Conservation (phyloP, 2,113 vertebrate species). For the Indicator indicator region DNA sequence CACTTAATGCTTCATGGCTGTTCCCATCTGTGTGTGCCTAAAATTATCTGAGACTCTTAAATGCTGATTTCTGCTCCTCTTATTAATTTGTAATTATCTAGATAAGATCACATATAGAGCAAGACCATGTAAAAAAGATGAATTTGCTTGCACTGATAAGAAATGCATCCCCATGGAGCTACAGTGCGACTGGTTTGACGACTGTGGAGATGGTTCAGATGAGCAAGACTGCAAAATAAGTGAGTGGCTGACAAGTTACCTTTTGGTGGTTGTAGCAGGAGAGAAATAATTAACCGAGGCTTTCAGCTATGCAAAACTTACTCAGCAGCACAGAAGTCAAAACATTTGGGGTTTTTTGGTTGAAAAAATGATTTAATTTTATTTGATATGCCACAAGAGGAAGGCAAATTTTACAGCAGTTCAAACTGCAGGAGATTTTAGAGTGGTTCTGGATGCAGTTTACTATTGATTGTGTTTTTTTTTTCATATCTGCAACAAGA, state of each 20-base stretch:
- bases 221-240: slow-evolving; percentile 91
- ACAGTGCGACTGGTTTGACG: slow-evolving; percentile 92
- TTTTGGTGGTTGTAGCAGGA: neutral
- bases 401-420: neutral
- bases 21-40: neutral
- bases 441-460: neutral
- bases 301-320: neutral
- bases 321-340: neutral
- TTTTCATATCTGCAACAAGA: neutral
- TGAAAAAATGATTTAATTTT: neutral
- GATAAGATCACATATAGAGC: slow-evolving; percentile 81
- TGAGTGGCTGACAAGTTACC: slow-evolving; percentile 69
- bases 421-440: neutral
- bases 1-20: neutral
- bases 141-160: slow-evolving; percentile 90
- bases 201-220: slow-evolving; percentile 95
- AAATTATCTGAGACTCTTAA: neutral
- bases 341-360: neutral
- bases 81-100: slow-evolving; percentile 56
- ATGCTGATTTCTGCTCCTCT: slow-evolving; percentile 13
- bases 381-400: neutral
- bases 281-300: neutral
- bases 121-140: slow-evolving; percentile 91
- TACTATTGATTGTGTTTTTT: neutral
- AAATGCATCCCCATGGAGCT: slow-evolving; percentile 88